Base-by-base conservation (phyloP, 2,888 invertebrate genomes). In the Limenitis camilla region DNA sequence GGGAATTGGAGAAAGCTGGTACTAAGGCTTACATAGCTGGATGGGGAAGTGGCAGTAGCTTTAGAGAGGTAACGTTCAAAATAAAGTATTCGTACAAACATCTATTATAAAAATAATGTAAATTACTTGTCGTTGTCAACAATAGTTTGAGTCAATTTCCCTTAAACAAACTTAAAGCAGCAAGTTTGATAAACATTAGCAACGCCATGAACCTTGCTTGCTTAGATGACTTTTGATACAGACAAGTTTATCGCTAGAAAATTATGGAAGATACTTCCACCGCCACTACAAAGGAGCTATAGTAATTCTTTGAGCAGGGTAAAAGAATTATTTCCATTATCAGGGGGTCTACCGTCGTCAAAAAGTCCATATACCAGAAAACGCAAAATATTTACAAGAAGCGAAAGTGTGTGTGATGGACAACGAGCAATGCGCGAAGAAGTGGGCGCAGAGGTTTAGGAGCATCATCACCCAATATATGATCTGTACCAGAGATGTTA, bases 361-460 rank as follows among this genome's bases (percentile, higher is more conserved):
- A 63, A 53, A 38, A 1, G 68, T 55, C 0, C 74, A 77, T 30
- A 67, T 69, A 30, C 78, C 85, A 5, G 68, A 74, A 28, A 86
- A 86, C 49, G 72, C 80, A 1, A 83, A 76, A 52, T 76, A 67
- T 41, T 65, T 87, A 1, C 85, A 87, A 70, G 86, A 86, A 61
- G 86, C 86, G 0, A 84, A 81, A 56, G 86, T 86, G 0, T 84
- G 81, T 55, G 65, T 86, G 0, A 87, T 87, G 86, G 86, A 87
- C 61, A 87, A 86, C 49, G 81, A 86, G 55, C 69, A 71, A 10
- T 87, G 86, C 46, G 81, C 84, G 6, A 85, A 82, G 68, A 84
- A 83, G 57, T 87, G 86, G 86, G 83, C 86, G 0, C 76, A 77
- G 50, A 66, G 72, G 31, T 87, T 85, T 64, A 69, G 85, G 41